phyloP scores from a whole-genome alignment of 2,113 vertebrate genomes.

The Polypterus senegalus region DNA sequence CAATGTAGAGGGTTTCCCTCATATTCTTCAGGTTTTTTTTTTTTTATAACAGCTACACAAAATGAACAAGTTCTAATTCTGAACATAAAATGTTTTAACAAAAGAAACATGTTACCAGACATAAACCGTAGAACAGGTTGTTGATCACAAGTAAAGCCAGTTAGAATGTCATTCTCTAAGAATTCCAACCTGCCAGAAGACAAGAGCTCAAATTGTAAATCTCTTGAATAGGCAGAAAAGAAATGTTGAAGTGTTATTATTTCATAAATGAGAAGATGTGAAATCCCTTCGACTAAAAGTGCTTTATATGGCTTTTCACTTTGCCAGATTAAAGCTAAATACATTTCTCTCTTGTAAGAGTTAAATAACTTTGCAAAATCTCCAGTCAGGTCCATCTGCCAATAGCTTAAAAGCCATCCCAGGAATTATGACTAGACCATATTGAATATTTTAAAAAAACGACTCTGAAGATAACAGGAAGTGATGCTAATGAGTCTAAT shows the following conservation, averaged over 20 bases:
- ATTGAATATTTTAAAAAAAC: slow-evolving; percentile 27
- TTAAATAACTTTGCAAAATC: too few relatives aligned
- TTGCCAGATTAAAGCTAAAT: too few relatives aligned
- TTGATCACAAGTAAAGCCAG: neutral
- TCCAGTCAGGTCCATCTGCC: too few relatives aligned
- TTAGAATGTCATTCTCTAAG: neutral
- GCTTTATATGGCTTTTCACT: too few relatives aligned
- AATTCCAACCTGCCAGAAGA: neutral
- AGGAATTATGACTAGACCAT: slow-evolving; percentile 34
- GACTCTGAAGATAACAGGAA: slow-evolving; percentile 43
- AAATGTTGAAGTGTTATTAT: too few relatives aligned
- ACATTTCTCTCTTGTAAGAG: too few relatives aligned
- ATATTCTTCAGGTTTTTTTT: neutral
- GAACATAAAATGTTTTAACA: neutral
- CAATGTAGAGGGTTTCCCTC: slow-evolving; percentile 18
- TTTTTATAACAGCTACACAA: too few relatives aligned
- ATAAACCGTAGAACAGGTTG: neutral
- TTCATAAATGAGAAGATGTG: too few relatives aligned
- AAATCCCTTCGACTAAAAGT: too few relatives aligned
- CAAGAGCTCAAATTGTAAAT: neutral
- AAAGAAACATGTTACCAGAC: neutral
- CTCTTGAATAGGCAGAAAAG: too few relatives aligned
- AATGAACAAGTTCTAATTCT: neutral
- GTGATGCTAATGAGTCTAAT: slow-evolving; percentile 71
- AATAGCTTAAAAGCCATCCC: too few relatives aligned